Base-by-base conservation (phyloP, 2,888 invertebrate species). In the Euzetes globulus region DNA sequence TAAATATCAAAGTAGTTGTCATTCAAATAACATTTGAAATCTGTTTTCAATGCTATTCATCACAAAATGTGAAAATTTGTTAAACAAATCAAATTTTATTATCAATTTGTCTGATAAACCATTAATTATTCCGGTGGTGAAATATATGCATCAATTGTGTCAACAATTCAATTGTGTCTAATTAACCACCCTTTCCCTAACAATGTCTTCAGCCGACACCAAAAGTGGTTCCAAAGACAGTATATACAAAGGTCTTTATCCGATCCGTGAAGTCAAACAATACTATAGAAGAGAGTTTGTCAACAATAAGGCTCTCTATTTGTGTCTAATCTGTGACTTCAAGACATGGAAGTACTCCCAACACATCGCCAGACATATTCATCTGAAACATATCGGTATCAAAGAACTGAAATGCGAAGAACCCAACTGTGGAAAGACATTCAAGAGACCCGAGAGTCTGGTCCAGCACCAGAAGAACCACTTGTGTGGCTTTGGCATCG, bases 261-360 rank as follows among this genome's bases (percentile, higher is more conserved):
- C 74, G 37, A 74, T 74, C 19, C 47, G 70, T 17, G 71, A 74
- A 29, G 74, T 74, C 5, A 74, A 74, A 60, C 50, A 74, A 60
- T 71, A 74, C 37, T 74, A 71, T 27, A 27, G 70, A 47, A 71
- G 71, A 52, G 50, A 71, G 33, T 71, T 63, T 17, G 22, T 71
- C n/a, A 52, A 74, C n/a, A 25, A 41, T 4, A 63, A 60, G 27
- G 45, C 70, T n/a, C 50, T 52, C 6, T 74, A 74, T 63, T 27
- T 50, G 17, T 74, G 74, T 60, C 52, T 55, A n/a, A 52, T 33
- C 58, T 74, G 74, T 55, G 25, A n/a, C 17, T 74, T 71, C 27
- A 37, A 52, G 37, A 74, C 74, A 60, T 74, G 74, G 74, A 74
- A 74, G 47, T 74, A 74, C 45, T 74, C 74, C 19, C 74, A 74